Evolutionary conservation across 1,140 invertebrate species (phyloP).

Genomic region (Conus ventricosus): DNA sequence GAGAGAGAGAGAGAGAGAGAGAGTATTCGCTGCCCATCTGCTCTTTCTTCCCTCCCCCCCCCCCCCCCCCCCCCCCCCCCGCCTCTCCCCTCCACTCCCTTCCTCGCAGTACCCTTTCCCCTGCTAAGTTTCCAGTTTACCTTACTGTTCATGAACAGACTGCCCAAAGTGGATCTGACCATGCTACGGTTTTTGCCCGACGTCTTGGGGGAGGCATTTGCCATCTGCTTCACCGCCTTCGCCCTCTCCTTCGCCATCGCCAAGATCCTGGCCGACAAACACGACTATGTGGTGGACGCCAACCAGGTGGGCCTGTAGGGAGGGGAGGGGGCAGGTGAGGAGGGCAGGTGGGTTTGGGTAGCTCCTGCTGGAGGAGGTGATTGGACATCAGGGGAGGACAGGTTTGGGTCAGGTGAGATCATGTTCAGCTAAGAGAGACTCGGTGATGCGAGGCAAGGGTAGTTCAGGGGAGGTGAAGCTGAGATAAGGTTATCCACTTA

Average conservation of each 20-base stretch:
- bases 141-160: constrained; percentile 47
- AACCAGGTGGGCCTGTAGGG: constrained; percentile 82
- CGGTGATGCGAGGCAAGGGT: too few species aligned
- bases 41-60: background rate
- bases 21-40: background rate
- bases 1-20: too few species aligned
- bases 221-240: constrained; percentile 92
- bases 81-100: background rate
- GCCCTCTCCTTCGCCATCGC: constrained; percentile 94
- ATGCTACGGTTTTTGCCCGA: constrained; percentile 60
- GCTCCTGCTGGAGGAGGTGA: too few species aligned
- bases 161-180: constrained; percentile 61
- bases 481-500: too few species aligned
- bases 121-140: too few species aligned
- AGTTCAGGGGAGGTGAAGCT: too few species aligned
- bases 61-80: background rate
- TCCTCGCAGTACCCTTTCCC: too few species aligned
- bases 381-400: too few species aligned
- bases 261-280: constrained; percentile 90
- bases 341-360: background rate
- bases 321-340: background rate
- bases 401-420: too few species aligned
- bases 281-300: constrained; percentile 89
- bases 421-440: too few species aligned
- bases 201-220: constrained; percentile 80